A percentile compares a stretch with the other conserved stretches of the same genome.
Conservation (phyloP, 1,140 invertebrate genomes). For the Drosophila nasuta region DNA sequence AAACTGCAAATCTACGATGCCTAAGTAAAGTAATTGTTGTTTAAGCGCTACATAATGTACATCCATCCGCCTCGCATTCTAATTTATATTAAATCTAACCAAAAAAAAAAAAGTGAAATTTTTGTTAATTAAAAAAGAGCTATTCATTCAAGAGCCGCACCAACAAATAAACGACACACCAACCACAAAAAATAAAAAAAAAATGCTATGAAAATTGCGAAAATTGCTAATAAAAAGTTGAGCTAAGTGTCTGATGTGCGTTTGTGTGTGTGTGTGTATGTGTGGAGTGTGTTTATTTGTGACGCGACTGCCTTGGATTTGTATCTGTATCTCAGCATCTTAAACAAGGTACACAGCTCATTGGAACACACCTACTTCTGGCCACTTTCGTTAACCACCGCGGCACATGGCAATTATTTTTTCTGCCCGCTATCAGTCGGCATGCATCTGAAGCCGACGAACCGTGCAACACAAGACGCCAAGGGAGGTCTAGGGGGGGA, state of each 20-base stretch:
- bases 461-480: slow-evolving; percentile 11
- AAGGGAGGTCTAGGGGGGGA: neutral
- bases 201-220: slow-evolving; percentile 66
- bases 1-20: slow-evolving; percentile 31
- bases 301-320: slow-evolving; percentile 56
- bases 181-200: neutral
- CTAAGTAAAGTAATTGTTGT: slow-evolving; percentile 17
- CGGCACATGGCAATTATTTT: slow-evolving; percentile 62
- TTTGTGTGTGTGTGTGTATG: slow-evolving; percentile 29
- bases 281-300: slow-evolving; percentile 35
- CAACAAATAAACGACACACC: slow-evolving; percentile 24
- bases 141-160: slow-evolving; percentile 52
- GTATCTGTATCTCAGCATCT: slow-evolving; percentile 50
- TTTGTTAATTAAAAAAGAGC: slow-evolving; percentile 69
- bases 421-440: slow-evolving; percentile 40
- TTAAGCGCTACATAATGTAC: slow-evolving; percentile 18
- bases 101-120: slow-evolving; percentile 80
- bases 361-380: slow-evolving; percentile 58
- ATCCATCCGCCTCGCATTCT: slow-evolving; percentile 42
- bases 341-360: slow-evolving; percentile 40
- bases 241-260: slow-evolving; percentile 26
- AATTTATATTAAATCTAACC: slow-evolving; percentile 48
- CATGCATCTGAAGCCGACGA: slow-evolving; percentile 51
- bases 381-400: slow-evolving; percentile 62
- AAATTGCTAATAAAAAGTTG: slow-evolving; percentile 73